Percentiles rank a stretch among this genome's conserved stretches.
Evolutionary conservation across 2,113 vertebrate genomes (phyloP).

Genomic region (Anolis carolinensis): DNA sequence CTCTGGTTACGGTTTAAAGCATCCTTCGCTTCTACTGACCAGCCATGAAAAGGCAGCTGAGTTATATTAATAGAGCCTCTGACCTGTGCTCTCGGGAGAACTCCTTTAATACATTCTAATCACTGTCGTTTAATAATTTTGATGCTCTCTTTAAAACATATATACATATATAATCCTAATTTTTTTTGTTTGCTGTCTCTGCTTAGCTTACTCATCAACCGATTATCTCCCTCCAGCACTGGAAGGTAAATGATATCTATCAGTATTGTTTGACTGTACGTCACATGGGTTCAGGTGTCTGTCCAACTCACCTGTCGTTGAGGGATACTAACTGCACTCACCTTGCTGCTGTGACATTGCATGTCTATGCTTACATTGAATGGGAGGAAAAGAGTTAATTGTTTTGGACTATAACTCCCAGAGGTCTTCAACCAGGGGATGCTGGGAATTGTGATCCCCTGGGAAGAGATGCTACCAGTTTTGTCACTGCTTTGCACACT

Average conservation of each 20-base stretch:
- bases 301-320: constrained; percentile 43
- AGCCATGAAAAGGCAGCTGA: constrained; percentile 69
- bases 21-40: constrained; percentile 65
- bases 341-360: constrained; percentile 38
- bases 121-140: constrained; percentile 65
- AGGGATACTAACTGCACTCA: constrained; percentile 62
- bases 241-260: constrained; percentile 87
- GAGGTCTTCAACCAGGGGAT: no score
- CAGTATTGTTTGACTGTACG: constrained; percentile 68
- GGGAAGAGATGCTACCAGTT: not conserved
- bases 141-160: constrained; percentile 61
- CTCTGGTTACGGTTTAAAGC: constrained; percentile 54
- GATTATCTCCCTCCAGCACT: constrained; percentile 90
- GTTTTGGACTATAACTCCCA: no score
- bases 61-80: constrained; percentile 76
- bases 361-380: constrained; percentile 38
- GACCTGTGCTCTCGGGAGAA: constrained; percentile 62
- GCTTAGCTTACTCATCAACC: constrained; percentile 91
- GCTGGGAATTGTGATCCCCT: no score
- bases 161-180: constrained; percentile 60
- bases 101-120: constrained; percentile 67
- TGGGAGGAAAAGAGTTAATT: no score
- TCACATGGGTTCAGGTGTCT: constrained; percentile 44
- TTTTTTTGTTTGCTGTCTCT: constrained; percentile 87
- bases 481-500: constrained; percentile 12